A percentile compares a stretch with the other conserved stretches of the same genome.
Evolutionary conservation across 2,113 vertebrate genomes (phyloP).

Genomic region (Castor canadensis): DNA sequence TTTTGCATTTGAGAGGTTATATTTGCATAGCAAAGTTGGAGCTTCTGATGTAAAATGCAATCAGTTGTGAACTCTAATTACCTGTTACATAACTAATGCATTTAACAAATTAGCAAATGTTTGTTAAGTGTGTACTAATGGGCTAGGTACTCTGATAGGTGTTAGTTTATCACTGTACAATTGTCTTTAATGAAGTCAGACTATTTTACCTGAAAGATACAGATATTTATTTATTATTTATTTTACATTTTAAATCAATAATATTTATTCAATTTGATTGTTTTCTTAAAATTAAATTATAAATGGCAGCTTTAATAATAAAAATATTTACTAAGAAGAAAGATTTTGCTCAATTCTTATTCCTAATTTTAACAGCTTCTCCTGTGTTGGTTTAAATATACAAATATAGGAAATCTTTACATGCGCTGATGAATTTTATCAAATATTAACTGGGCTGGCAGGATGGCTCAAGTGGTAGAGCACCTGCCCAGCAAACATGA

Average conservation of each 20-base stretch:
- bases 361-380: background rate
- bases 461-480: no score
- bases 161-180: background rate
- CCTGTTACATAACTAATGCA: background rate
- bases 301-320: background rate
- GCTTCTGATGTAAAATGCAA: background rate
- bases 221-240: background rate
- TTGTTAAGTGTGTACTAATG: background rate
- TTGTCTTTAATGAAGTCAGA: background rate
- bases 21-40: background rate
- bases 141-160: background rate
- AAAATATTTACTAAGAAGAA: background rate
- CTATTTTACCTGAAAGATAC: background rate
- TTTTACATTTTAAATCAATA: background rate
- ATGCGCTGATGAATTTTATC: background rate
- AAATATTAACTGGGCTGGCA: constrained; percentile 34
- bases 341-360: background rate
- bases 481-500: no score
- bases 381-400: background rate
- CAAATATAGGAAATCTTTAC: background rate
- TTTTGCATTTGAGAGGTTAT: background rate
- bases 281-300: constrained; percentile 35
- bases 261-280: background rate
- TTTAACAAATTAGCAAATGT: background rate
- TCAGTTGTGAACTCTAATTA: background rate